Evolutionary conservation across 2,888 invertebrate genomes (phyloP).

Genomic region (Pegoplata infirma): DNA sequence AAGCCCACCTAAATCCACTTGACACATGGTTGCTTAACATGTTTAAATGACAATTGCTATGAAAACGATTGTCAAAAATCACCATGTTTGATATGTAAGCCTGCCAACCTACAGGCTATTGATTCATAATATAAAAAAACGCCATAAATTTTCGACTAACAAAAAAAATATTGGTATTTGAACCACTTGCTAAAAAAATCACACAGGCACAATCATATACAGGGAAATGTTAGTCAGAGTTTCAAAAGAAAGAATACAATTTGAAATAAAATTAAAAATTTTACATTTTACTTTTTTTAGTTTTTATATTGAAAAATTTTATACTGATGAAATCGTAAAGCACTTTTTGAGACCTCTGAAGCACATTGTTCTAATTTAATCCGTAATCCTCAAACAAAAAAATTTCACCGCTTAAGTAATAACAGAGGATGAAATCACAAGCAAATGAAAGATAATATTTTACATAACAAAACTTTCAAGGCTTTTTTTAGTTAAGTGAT

Average conservation of each 20-base stretch:
- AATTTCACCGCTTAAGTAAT: no score
- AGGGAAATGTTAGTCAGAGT: slow-evolving; percentile 21
- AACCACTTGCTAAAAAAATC: slow-evolving; percentile 53
- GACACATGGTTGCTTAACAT: slow-evolving; percentile 64
- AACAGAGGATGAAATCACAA: no score
- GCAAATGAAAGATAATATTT: no score
- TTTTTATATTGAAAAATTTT: no score
- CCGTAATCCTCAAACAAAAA: no score
- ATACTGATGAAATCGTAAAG: no score
- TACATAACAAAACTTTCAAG: no score
- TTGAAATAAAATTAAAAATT: neutral
- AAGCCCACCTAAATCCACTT: slow-evolving; percentile 63
- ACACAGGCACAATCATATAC: slow-evolving; percentile 9
- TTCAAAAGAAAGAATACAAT: slow-evolving; percentile 6
- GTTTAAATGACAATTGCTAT: slow-evolving; percentile 63
- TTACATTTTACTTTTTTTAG: no score
- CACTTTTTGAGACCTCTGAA: no score
- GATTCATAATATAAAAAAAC: slow-evolving; percentile 54
- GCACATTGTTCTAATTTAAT: no score
- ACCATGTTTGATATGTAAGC: slow-evolving; percentile 63
- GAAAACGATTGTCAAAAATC: slow-evolving; percentile 64
- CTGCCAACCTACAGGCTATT: slow-evolving; percentile 63
- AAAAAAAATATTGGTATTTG: slow-evolving; percentile 45
- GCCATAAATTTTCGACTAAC: slow-evolving; percentile 57
- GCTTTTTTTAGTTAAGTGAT: no score